Evolutionary conservation across 37 sponge, comb jelly and placozoan species (phyloP), one percentile per base, ranked within the genome.

Genomic region (Agelas oroides): DNA sequence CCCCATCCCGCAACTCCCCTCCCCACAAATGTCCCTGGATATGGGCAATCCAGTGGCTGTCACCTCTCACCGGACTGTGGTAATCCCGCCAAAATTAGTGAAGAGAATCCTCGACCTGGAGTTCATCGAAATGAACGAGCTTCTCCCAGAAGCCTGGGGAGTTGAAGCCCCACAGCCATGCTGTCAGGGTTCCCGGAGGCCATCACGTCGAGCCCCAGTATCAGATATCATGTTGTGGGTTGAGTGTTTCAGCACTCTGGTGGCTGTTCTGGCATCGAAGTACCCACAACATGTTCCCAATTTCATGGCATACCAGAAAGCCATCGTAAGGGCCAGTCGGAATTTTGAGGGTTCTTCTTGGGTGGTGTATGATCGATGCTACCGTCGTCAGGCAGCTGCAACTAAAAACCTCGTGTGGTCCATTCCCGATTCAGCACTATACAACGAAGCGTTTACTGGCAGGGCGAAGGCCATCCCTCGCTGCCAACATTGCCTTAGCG

Each of bases 361-460:
- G 79, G 79, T 78, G 1, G 20, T 39, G 1, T 78, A 78, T 18
- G 79, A 78, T 41, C 5, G 66, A 15, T 36, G 52, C 18, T 78
- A 23, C 33, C 53, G 79, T 1, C 21, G 79, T 2, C 46, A 78
- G 66, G 79, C 79, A 1, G 41, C 37, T 21, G 66, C 46, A 18
- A 20, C 23, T 2, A 78, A 78, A 18, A 39, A 35, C n/a, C 53
- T 78, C 41, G 32, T 38, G 46, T 78, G 79, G 79, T 63, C 66
- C 35, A 27, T 40, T 1, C 21, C 53, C 1, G 52, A 78, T 28
- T 19, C 66, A 1, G 41, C 46, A 27, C 53, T 78, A 3, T 78
- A 78, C 66, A 78, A 62, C 25, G 66, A 78, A 53, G 56, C 66
- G 25, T 78, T 78, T 35, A 78, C 79, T 20, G 79, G 79, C 52